Evolutionary conservation across 2,888 invertebrate species (phyloP).

Genomic region (Heliconius erato): DNA sequence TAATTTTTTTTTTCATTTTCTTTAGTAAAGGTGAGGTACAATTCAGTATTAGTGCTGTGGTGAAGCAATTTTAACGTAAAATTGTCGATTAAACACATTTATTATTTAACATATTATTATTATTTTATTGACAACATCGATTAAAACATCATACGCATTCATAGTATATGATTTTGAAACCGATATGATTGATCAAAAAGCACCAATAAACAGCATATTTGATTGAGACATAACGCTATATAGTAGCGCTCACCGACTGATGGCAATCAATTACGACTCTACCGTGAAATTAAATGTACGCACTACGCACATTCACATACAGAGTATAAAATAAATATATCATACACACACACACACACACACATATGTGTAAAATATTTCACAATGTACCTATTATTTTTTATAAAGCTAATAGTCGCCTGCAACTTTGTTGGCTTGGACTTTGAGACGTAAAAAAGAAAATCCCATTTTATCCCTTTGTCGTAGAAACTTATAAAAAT

Average conservation of each 20-base stretch:
- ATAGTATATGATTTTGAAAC: not conserved
- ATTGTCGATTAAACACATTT: not conserved
- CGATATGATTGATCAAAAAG: conserved; percentile 11
- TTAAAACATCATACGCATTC: not conserved
- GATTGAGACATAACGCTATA: not conserved
- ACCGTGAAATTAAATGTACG: conserved; percentile 18
- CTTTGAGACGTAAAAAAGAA: no score
- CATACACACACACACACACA: no score
- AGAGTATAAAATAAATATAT: no score
- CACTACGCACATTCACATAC: not conserved
- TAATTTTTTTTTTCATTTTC: no score
- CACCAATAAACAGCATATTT: conserved; percentile 17
- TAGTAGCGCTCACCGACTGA: not conserved
- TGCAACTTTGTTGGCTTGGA: no score
- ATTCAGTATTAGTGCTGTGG: no score
- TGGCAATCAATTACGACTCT: conserved; percentile 2
- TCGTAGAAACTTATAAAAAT: no score
- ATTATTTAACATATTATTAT: not conserved
- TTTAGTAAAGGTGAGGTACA: no score
- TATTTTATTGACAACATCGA: not conserved
- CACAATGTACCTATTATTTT: no score
- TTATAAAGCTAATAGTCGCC: no score
- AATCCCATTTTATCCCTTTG: no score
- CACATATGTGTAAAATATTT: no score
- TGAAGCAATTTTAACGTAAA: not conserved